A percentile compares a stretch with the other conserved stretches of the same genome.
Conservation (phyloP, 1,140 invertebrate genomes). For the Matsumurasca onukii region DNA sequence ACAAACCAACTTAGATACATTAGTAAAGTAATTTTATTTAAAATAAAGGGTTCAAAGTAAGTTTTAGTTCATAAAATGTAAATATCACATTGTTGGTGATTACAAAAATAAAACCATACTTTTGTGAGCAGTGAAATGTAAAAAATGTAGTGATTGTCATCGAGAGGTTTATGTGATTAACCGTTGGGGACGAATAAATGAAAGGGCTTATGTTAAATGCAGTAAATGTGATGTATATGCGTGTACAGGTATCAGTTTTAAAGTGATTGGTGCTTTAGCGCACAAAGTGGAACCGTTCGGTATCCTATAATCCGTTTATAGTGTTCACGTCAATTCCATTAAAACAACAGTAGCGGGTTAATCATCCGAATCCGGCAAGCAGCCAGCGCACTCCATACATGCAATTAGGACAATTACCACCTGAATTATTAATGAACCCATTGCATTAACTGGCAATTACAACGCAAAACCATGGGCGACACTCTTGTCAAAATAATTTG, state of each 20-base stretch:
- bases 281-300: constrained; percentile 23
- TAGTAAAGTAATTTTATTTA: no score
- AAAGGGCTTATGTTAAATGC: constrained; percentile 3
- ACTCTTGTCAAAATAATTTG: constrained; percentile 24
- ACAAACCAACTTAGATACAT: no score
- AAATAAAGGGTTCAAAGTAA: no score
- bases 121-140: no score
- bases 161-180: no score
- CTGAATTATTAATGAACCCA: constrained; percentile 39
- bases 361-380: not conserved
- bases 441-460: constrained; percentile 35
- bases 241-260: constrained; percentile 16
- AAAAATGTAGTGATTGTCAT: no score
- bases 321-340: constrained; percentile 31
- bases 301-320: constrained; percentile 27
- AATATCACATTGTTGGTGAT: no score
- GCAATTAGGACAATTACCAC: constrained; percentile 30
- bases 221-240: not conserved
- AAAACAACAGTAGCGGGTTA: constrained; percentile 31
- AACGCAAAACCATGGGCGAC: constrained; percentile 26
- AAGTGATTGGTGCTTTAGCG: constrained; percentile 20
- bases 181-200: constrained; percentile 6
- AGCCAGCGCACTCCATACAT: constrained; percentile 19
- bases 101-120: no score
- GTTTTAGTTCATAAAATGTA: no score